These are phyloP conservation scores for Drosophila ustulata DNA, from an alignment of 2,888 invertebrate species.

Conservation along the genomic window DNA sequence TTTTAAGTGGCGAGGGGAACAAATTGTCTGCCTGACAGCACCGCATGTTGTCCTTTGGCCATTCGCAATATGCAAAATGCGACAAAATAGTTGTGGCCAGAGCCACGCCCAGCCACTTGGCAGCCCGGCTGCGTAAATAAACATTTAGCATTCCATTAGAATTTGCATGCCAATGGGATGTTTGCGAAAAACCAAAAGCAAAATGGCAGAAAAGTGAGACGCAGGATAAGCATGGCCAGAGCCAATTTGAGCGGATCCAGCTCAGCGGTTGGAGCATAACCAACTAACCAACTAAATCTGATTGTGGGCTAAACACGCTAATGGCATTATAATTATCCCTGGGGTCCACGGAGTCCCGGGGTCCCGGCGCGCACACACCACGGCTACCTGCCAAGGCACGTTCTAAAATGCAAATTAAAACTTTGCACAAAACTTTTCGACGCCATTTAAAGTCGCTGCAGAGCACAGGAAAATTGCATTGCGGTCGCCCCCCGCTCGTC, in stretches of 20 bases:
- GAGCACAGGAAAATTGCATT: conserved; percentile 66
- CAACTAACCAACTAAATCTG: conserved; percentile 62
- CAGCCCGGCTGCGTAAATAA: conserved; percentile 69
- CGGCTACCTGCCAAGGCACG: conserved; percentile 38
- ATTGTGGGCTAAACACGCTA: conserved; percentile 79
- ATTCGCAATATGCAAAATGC: conserved; percentile 76
- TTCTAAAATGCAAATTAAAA: conserved; percentile 73
- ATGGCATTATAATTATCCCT: conserved; percentile 80
- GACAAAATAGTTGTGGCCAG: conserved; percentile 66
- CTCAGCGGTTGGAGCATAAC: conserved; percentile 20
- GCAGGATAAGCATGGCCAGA: conserved; percentile 50
- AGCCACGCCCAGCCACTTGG: conserved; percentile 59
- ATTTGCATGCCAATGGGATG: conserved; percentile 59
- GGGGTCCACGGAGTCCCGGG: conserved; percentile 31
- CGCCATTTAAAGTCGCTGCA: conserved; percentile 67
- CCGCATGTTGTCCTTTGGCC: conserved; percentile 41
- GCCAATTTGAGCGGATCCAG: conserved; percentile 63
- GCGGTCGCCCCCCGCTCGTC: conserved; percentile 43
- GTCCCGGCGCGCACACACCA: conserved; percentile 8
- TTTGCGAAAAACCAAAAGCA: conserved; percentile 15
- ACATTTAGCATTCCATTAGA: conserved; percentile 77
- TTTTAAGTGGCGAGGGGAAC: conserved; percentile 32
- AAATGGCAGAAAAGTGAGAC: not conserved
- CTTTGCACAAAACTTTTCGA: conserved; percentile 61
- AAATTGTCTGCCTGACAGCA: conserved; percentile 47